Conservation (phyloP, 92 coral and sea anemone genomes). For the Porites lobata region DNA sequence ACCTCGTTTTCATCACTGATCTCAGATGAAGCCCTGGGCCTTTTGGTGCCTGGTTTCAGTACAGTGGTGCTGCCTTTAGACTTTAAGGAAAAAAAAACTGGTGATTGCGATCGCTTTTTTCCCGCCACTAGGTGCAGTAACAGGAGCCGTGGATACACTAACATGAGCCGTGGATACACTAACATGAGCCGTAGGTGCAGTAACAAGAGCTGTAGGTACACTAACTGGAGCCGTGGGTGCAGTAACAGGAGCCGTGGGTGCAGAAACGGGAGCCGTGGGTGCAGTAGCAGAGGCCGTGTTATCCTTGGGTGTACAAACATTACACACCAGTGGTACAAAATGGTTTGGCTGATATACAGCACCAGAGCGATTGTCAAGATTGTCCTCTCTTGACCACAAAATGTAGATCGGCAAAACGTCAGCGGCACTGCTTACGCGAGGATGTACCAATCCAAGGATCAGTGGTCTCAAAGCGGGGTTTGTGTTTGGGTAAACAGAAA, state of each 20-base stretch:
- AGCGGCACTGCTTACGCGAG: not conserved
- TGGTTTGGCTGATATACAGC: constrained; percentile 65
- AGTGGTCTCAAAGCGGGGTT: not conserved
- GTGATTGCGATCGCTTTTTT: constrained; percentile 23
- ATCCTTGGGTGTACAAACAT: not conserved
- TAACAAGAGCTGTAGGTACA: not conserved
- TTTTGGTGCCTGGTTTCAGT: constrained; percentile 46
- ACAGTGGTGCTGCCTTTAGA: not conserved
- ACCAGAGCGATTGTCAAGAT: constrained; percentile 64
- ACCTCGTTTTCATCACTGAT: constrained; percentile 34
- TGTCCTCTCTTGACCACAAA: constrained; percentile 23
- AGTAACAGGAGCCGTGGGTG: no score
- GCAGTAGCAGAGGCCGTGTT: constrained; percentile 4
- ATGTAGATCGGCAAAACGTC: constrained; percentile 22
- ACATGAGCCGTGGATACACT: not conserved
- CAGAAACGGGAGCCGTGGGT: not conserved
- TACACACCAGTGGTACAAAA: constrained; percentile 19
- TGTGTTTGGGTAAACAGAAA: constrained; percentile 50
- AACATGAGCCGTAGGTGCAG: constrained; percentile 9
- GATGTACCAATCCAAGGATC: constrained; percentile 4
- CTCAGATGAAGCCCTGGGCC: constrained; percentile 33
- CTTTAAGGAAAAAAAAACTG: constrained; percentile 27
- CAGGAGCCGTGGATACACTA: constrained; percentile 4
- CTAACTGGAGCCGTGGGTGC: no score
- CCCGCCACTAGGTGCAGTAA: constrained; percentile 4